These are phyloP conservation scores for Gymnarchus niloticus DNA, from an alignment of 2,113 vertebrate species.

Conservation along the genomic window DNA sequence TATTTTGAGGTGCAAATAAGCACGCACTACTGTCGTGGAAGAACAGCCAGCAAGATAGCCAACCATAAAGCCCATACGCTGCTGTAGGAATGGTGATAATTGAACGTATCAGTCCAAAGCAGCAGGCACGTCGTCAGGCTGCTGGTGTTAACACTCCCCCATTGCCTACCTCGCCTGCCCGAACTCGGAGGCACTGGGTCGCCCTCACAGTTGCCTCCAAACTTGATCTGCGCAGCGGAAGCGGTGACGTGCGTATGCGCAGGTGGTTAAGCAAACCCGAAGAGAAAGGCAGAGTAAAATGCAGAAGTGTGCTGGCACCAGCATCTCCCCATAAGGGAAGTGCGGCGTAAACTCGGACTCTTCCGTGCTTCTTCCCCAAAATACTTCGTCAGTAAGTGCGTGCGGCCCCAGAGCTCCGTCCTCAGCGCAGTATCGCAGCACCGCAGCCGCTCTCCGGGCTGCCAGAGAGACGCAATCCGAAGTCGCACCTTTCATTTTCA, in stretches of 20 bases:
- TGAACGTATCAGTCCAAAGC: background rate
- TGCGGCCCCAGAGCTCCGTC: background rate
- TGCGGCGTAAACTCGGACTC: background rate
- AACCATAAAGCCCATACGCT: background rate
- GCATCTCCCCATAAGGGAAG: background rate
- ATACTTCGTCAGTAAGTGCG: background rate
- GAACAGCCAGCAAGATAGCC: background rate
- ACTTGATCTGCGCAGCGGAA: background rate
- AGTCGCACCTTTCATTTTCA: background rate
- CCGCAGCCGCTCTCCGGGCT: background rate
- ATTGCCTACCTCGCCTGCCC: background rate
- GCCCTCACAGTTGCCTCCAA: background rate
- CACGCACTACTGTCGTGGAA: background rate
- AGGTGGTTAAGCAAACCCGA: conserved; percentile 2
- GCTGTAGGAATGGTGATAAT: background rate
- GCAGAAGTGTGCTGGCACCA: background rate
- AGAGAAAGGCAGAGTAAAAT: background rate
- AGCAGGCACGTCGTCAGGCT: background rate
- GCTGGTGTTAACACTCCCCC: background rate
- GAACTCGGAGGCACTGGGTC: background rate
- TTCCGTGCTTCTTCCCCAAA: background rate
- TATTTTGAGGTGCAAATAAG: background rate
- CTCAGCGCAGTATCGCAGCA: too few relatives aligned
- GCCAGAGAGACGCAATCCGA: background rate
- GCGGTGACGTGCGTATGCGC: background rate